Percentiles rank a stretch among this genome's conserved stretches.
These are phyloP conservation scores for Pseudolycoriella hygida DNA, from an alignment of 2,888 invertebrate genomes.

Conservation along the genomic window DNA sequence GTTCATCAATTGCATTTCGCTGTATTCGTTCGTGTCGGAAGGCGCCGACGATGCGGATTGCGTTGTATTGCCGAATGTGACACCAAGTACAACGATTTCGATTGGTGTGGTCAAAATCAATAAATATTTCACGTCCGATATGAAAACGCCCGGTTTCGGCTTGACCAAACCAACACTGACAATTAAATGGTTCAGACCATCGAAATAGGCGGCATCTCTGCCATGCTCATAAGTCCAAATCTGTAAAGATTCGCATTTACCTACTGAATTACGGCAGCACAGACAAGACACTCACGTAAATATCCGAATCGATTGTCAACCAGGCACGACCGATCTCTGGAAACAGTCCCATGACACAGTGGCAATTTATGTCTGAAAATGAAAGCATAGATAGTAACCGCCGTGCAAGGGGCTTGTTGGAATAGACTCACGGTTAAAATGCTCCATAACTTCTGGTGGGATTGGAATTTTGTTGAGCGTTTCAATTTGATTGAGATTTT, in stretches of 20 bases:
- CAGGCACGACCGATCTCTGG: slow-evolving; percentile 92
- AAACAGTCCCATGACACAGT: slow-evolving; percentile 94
- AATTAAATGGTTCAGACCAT: slow-evolving; percentile 87
- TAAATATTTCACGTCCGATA: slow-evolving; percentile 76
- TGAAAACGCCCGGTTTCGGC: slow-evolving; percentile 79
- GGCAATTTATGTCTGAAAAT: slow-evolving; percentile 73
- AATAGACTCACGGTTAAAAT: slow-evolving; percentile 61
- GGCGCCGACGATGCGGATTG: slow-evolving; percentile 19
- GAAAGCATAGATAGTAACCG: background rate
- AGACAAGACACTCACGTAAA: slow-evolving; percentile 45
- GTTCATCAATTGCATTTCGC: slow-evolving; percentile 79
- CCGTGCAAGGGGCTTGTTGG: background rate
- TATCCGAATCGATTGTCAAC: slow-evolving; percentile 94
- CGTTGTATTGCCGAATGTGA: slow-evolving; percentile 23
- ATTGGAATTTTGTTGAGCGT: slow-evolving; percentile 70
- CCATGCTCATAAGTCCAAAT: slow-evolving; percentile 92
- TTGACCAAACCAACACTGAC: slow-evolving; percentile 79
- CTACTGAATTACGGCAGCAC: background rate
- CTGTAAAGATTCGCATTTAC: too few species aligned
- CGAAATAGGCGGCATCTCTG: slow-evolving; percentile 89
- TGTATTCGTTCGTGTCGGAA: slow-evolving; percentile 21
- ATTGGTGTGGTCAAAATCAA: slow-evolving; percentile 86
- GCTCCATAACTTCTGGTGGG: slow-evolving; percentile 86
- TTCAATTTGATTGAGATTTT: slow-evolving; percentile 59
- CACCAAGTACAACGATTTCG: slow-evolving; percentile 53